Conservation (phyloP, 2,888 invertebrate genomes). For the Ephialtes manifestator region DNA sequence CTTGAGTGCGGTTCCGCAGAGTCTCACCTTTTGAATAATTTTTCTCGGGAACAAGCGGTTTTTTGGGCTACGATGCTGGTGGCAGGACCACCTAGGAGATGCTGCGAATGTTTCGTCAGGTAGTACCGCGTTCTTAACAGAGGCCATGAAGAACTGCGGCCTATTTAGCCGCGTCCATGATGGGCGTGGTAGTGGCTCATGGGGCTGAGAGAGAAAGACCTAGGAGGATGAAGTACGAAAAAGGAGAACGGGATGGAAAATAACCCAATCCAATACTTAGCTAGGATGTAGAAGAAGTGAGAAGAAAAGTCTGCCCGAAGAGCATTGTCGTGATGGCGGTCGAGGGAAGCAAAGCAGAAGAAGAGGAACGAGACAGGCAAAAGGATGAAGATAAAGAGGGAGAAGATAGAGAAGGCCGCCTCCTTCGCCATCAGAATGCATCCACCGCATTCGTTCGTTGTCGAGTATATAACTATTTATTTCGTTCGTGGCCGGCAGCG, state of each 20-base stretch:
- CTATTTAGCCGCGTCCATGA: conserved; percentile 65
- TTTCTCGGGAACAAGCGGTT: neutral
- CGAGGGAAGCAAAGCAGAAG: neutral
- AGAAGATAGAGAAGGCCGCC: conserved; percentile 51
- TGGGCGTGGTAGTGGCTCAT: conserved; percentile 64
- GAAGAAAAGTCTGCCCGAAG: conserved; percentile 58
- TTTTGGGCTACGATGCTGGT: conserved; percentile 46
- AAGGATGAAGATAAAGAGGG: conserved; percentile 19
- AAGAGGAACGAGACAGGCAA: neutral
- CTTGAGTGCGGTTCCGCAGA: conserved; percentile 4
- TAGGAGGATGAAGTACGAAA: conserved; percentile 1
- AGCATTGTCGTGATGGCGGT: conserved; percentile 54
- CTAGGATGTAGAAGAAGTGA: conserved; percentile 18
- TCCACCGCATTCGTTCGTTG: conserved; percentile 42
- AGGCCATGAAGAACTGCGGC: conserved; percentile 15
- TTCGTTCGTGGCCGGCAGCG: conserved; percentile 60
- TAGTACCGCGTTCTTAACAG: conserved; percentile 4
- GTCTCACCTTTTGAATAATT: conserved; percentile 14
- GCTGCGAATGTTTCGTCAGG: conserved; percentile 38
- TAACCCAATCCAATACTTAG: neutral
- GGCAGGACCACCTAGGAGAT: conserved; percentile 56
- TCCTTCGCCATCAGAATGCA: conserved; percentile 44
- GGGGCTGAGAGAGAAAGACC: conserved; percentile 30
- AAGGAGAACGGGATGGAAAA: neutral
- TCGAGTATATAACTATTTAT: conserved; percentile 70